Evolutionary conservation across 2,113 vertebrate species (phyloP).

Genomic region (Hemicordylus capensis): DNA sequence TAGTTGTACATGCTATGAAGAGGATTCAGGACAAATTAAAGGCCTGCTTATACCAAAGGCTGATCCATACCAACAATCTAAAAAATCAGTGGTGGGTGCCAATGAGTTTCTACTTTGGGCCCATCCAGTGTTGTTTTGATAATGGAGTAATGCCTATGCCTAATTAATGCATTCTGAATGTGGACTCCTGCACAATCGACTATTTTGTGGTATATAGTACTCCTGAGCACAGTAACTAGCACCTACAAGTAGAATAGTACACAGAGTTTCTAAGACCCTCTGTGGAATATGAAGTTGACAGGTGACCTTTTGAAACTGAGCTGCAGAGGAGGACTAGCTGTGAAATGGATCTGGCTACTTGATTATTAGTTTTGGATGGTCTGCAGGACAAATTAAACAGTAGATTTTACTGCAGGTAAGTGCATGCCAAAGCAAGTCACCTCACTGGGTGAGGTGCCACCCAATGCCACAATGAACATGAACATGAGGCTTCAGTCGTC

Average conservation of each 20-base stretch:
- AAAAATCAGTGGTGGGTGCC: background rate
- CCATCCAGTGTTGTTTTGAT: background rate
- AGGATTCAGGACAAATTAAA: background rate
- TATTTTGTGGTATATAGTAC: background rate
- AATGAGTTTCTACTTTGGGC: background rate
- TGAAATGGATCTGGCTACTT: background rate
- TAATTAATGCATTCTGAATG: background rate
- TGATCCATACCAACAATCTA: background rate
- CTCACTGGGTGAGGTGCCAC: background rate
- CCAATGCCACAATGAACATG: background rate
- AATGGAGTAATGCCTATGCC: background rate
- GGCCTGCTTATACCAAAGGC: background rate
- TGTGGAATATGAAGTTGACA: background rate
- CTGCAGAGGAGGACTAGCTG: background rate
- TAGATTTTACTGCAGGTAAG: background rate
- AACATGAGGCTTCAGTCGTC: background rate
- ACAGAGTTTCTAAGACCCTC: background rate
- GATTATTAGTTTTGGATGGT: background rate
- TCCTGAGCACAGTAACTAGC: background rate
- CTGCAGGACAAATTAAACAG: background rate
- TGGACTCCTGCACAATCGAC: background rate
- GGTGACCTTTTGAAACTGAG: background rate
- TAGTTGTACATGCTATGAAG: background rate
- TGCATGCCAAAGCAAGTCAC: background rate
- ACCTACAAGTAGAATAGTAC: background rate